These are phyloP conservation scores for Scomber japonicus DNA, from an alignment of 2,113 vertebrate genomes.

Conservation along the genomic window DNA sequence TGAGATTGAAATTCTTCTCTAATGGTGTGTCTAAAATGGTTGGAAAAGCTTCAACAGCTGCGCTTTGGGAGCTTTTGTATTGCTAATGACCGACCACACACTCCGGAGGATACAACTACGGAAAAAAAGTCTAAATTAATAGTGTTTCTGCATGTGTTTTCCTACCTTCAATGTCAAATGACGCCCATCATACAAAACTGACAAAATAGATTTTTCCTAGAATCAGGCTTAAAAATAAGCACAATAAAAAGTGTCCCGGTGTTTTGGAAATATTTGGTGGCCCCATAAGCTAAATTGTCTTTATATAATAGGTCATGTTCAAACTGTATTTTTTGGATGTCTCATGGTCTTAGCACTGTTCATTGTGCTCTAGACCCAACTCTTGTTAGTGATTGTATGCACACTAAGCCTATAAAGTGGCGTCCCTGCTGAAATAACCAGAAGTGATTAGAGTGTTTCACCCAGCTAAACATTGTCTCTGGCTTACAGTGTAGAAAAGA, in stretches of 20 bases:
- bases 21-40: conserved; percentile 16
- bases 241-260: not conserved
- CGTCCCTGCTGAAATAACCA: conserved; percentile 40
- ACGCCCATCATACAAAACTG: conserved; percentile 5
- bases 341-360: not conserved
- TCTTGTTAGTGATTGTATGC: conserved; percentile 10
- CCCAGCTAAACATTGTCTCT: conserved; percentile 25
- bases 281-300: conserved; percentile 14
- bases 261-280: conserved; percentile 36
- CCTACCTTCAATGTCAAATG: not conserved
- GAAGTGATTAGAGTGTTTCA: conserved; percentile 51
- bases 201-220: conserved; percentile 21
- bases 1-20: conserved; percentile 72
- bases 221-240: conserved; percentile 1
- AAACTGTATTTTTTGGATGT: conserved; percentile 6
- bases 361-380: conserved; percentile 4
- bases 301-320: conserved; percentile 14
- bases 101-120: conserved; percentile 8
- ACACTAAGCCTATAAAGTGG: conserved; percentile 24
- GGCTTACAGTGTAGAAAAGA: not conserved
- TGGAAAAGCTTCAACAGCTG: conserved; percentile 16
- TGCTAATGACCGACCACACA: conserved; percentile 19
- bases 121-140: not conserved
- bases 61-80: conserved; percentile 33
- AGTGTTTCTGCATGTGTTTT: conserved; percentile 11